phyloP scores from a whole-genome alignment of 35 echinoderm and acorn worm species.

The Eucidaris tribuloides region DNA sequence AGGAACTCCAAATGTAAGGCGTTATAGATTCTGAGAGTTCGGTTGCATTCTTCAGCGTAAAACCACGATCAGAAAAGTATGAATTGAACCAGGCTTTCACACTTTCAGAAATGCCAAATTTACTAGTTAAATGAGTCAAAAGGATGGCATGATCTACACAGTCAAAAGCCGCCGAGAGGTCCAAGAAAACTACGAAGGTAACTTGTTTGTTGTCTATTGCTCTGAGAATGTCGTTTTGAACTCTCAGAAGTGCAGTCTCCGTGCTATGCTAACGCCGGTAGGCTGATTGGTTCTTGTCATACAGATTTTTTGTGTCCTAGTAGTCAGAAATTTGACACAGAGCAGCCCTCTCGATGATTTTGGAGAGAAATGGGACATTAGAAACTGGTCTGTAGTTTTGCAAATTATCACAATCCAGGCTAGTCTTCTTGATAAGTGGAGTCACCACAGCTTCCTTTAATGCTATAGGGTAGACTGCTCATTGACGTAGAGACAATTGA shows the following conservation, averaged over 20 bases:
- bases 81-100: no score
- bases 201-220: background rate
- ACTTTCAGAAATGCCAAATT: no score
- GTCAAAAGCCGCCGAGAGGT: no score
- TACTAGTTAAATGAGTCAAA: no score
- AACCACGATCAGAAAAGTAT: no score
- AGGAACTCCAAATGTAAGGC: no score
- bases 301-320: background rate
- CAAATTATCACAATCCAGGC: constrained; percentile 14
- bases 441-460: constrained; percentile 29
- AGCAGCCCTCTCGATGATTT: constrained; percentile 45
- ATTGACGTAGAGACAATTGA: no score
- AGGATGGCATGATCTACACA: no score
- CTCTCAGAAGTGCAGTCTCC: no score
- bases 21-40: no score
- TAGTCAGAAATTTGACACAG: background rate
- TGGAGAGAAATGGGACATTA: constrained; percentile 46
- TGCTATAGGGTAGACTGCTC: background rate
- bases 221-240: background rate
- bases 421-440: constrained; percentile 42
- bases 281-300: background rate
- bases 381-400: constrained; percentile 52
- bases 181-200: no score
- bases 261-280: background rate
- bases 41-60: no score